These are phyloP conservation scores for Habropoda laboriosa DNA, from an alignment of 1,140 invertebrate species.

Conservation along the genomic window DNA sequence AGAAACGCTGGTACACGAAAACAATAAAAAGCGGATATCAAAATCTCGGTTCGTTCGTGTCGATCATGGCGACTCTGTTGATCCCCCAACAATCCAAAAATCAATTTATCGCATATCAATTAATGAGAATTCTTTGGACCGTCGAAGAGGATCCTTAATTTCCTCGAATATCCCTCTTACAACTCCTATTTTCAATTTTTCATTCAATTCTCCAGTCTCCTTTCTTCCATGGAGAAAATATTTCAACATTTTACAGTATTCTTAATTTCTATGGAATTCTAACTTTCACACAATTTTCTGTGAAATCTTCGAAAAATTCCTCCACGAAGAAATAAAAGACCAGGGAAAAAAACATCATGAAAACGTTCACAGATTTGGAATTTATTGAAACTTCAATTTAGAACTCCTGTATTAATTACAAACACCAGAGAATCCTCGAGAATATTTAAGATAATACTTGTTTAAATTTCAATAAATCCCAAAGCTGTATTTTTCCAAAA, in stretches of 20 bases:
- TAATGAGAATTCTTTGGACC: not conserved
- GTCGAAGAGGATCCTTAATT: not conserved
- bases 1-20: constrained; percentile 70
- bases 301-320: no score
- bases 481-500: not conserved
- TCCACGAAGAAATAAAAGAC: no score
- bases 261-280: no score
- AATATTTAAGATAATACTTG: not conserved
- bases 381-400: not conserved
- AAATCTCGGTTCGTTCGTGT: constrained; percentile 62
- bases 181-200: not conserved
- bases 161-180: not conserved
- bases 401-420: not conserved
- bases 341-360: no score
- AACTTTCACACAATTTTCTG: no score
- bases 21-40: constrained; percentile 72
- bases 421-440: not conserved
- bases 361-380: not conserved
- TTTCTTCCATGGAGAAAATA: not conserved
- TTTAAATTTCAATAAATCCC: no score
- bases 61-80: constrained; percentile 20
- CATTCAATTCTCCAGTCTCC: not conserved
- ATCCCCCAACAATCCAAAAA: not conserved
- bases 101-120: no score
- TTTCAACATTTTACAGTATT: no score